Evolutionary conservation across 2,113 vertebrate genomes (phyloP).

Genomic region (Synodontis membranacea): DNA sequence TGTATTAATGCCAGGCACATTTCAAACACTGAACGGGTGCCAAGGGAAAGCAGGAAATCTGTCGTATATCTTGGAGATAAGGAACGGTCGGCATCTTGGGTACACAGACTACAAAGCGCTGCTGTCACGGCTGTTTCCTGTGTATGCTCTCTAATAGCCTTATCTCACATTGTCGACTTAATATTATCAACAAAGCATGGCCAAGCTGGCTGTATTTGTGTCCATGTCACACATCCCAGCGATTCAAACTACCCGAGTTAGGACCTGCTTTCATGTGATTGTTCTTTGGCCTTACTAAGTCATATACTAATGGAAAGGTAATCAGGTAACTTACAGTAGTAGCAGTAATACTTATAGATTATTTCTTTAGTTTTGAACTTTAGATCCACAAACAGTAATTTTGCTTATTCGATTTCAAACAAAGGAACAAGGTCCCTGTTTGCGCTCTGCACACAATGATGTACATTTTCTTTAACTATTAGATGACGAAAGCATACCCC

Average conservation of each 20-base stretch:
- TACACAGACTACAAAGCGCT: constrained; percentile 59
- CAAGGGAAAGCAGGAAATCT: constrained; percentile 59
- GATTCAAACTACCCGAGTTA: constrained; percentile 20
- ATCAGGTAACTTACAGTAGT: not conserved
- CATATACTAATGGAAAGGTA: not conserved
- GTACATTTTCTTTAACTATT: not conserved
- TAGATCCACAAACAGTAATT: not conserved
- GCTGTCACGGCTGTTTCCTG: constrained; percentile 57
- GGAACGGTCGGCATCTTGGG: constrained; percentile 42
- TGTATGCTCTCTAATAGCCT: constrained; percentile 46
- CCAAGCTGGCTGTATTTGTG: constrained; percentile 13
- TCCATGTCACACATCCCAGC: constrained; percentile 38
- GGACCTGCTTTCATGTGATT: not conserved
- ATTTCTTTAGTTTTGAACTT: not conserved
- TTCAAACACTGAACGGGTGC: constrained; percentile 41
- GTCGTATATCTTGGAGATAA: constrained; percentile 58
- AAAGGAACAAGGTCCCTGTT: not conserved
- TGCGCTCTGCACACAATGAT: not conserved
- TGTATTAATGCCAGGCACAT: constrained; percentile 46
- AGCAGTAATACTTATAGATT: not conserved
- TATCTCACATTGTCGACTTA: constrained; percentile 55
- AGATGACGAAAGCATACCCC: too few species aligned
- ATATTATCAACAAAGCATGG: constrained; percentile 42
- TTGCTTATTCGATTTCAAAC: not conserved
- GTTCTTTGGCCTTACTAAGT: not conserved